Conservation (phyloP, 2,797 vertebrate species). For the Hemitrygon akajei region DNA sequence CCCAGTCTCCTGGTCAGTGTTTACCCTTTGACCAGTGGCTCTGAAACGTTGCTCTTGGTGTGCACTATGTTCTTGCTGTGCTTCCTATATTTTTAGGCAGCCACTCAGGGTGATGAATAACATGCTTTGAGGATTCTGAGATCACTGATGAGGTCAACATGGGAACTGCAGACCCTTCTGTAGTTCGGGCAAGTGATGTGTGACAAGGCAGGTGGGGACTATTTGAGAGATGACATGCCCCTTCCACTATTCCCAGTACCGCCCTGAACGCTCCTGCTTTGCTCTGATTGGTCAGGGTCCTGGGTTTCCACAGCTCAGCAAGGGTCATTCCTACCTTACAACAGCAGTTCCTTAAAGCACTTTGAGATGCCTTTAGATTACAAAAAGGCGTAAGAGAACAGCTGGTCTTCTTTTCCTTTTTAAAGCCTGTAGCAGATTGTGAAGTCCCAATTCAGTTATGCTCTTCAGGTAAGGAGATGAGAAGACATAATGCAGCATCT, state of each 20-base stretch:
- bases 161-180: too few relatives aligned
- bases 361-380: background rate
- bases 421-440: background rate
- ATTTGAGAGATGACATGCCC: too few relatives aligned
- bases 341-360: background rate
- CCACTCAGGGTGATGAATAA: too few relatives aligned
- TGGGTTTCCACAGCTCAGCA: too few relatives aligned
- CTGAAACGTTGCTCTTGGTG: background rate
- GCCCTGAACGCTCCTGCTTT: too few relatives aligned
- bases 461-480: background rate
- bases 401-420: background rate
- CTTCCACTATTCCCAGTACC: too few relatives aligned
- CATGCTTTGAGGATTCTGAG: too few relatives aligned
- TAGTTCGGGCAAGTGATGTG: too few relatives aligned
- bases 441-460: background rate
- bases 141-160: too few relatives aligned
- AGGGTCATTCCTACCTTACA: background rate
- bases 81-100: background rate
- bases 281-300: too few relatives aligned
- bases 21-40: background rate
- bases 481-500: background rate
- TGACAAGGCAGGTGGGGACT: too few relatives aligned
- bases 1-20: background rate
- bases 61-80: background rate
- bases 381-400: background rate